Percentiles rank a stretch among this genome's conserved stretches.
Conservation (phyloP, 2,797 vertebrate species). For the Propithecus deckenii region DNA sequence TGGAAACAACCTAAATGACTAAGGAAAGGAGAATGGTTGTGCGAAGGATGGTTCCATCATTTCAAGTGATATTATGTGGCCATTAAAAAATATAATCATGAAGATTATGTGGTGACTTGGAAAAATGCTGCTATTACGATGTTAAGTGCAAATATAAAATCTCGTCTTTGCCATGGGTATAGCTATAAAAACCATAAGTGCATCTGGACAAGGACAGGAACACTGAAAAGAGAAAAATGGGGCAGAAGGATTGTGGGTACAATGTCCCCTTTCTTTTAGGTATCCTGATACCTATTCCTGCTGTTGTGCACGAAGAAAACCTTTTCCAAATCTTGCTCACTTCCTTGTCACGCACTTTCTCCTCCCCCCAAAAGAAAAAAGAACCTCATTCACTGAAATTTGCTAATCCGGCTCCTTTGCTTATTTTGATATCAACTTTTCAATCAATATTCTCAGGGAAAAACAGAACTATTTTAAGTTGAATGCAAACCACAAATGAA, state of each 20-base stretch:
- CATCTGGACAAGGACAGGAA: background rate
- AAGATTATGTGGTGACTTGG: background rate
- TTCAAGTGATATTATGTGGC: background rate
- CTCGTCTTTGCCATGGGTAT: background rate
- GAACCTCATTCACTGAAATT: background rate
- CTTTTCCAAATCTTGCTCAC: background rate
- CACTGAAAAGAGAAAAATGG: background rate
- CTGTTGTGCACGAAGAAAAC: background rate
- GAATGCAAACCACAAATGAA: conserved; percentile 7
- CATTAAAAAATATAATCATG: background rate
- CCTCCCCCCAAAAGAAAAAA: background rate
- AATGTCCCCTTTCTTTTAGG: background rate
- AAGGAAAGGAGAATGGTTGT: background rate
- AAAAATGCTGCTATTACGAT: background rate
- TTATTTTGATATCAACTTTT: conserved; percentile 17
- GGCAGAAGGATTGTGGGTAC: background rate
- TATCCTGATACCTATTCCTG: background rate
- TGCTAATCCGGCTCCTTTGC: background rate
- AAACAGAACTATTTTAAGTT: background rate
- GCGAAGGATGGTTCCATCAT: background rate
- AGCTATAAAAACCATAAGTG: background rate
- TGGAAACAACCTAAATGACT: conserved; percentile 11
- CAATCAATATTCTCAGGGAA: background rate
- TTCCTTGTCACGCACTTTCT: background rate
- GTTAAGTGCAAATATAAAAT: conserved; percentile 41